Evolutionary conservation across 2,113 vertebrate genomes (phyloP).

Genomic region (human (Homo sapiens)): GRCh38 chr19:3496001-3496500

Average conservation of each 20-base stretch:
- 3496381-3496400: background rate
- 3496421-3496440: background rate
- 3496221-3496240: background rate
- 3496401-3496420: background rate
- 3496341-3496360: background rate
- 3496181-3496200: background rate
- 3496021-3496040: background rate
- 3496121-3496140: too few species aligned
- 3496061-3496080: accelerated
- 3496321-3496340: accelerated
- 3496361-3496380: accelerated
- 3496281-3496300: background rate
- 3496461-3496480: background rate
- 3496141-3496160: too few species aligned
- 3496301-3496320: accelerated
- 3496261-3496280: background rate
- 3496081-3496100: too few species aligned
- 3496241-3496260: background rate
- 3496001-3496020: background rate
- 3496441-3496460: too few species aligned
- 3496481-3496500: background rate
- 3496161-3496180: background rate
- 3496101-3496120: too few species aligned
- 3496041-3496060: background rate
- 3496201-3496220: background rate